phyloP scores from a whole-genome alignment of 2,113 vertebrate genomes.

The Ondatra zibethicus region DNA sequence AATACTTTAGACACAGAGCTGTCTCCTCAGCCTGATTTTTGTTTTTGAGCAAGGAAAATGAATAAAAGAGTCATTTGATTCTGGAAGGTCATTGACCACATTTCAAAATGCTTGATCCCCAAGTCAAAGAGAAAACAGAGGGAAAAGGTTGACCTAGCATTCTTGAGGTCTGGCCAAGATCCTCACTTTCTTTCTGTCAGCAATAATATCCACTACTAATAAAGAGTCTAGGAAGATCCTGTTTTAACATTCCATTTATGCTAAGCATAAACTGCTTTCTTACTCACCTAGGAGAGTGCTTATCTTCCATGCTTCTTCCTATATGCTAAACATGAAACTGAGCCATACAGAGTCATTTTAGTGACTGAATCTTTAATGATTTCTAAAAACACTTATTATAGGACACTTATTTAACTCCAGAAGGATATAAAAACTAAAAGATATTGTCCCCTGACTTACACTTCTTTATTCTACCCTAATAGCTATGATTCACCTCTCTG shows the following conservation, averaged over 20 bases:
- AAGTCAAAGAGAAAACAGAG: not conserved
- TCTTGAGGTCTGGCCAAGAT: not conserved
- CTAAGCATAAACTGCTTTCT: not conserved
- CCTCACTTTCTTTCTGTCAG: not conserved
- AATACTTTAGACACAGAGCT: not conserved
- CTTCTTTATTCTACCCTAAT: constrained; percentile 15
- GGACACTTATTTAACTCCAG: constrained; percentile 31
- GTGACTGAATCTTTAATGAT: constrained; percentile 33
- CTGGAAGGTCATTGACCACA: not conserved
- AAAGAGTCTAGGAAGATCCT: not conserved
- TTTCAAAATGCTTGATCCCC: not conserved
- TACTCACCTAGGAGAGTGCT: not conserved
- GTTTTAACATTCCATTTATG: constrained; percentile 10
- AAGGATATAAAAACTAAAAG: constrained; percentile 1
- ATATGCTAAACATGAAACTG: not conserved
- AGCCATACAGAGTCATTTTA: not conserved
- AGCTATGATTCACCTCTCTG: constrained; percentile 45
- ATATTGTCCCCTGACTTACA: not conserved
- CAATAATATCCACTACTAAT: not conserved
- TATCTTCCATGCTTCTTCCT: constrained; percentile 20
- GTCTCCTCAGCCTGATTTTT: not conserved
- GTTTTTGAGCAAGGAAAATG: not conserved
- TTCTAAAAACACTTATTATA: not conserved
- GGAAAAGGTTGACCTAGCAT: not conserved
- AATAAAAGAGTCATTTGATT: not conserved